Percentiles rank a stretch among this genome's conserved stretches.
phyloP scores from a whole-genome alignment of 2,113 vertebrate species.

The Eudorcas thomsonii region DNA sequence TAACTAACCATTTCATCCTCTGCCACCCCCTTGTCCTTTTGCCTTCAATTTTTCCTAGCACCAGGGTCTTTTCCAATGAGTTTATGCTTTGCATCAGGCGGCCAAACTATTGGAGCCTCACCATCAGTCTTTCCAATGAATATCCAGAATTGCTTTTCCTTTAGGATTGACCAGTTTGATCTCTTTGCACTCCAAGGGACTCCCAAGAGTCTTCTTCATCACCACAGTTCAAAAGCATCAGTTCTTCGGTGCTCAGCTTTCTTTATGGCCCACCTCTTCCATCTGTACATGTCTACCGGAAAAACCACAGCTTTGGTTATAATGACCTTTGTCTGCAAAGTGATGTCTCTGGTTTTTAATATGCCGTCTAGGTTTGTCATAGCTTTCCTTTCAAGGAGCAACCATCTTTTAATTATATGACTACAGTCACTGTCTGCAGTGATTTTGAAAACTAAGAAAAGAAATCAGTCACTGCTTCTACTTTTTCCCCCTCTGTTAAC shows the following conservation, averaged over 20 bases:
- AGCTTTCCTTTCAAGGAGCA: neutral
- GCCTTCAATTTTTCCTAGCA: neutral
- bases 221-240: neutral
- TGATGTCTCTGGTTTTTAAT: neutral
- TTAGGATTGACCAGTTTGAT: neutral
- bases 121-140: neutral
- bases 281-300: neutral
- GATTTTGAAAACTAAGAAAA: neutral
- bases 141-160: neutral
- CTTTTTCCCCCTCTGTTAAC: neutral
- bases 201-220: neutral
- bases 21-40: neutral
- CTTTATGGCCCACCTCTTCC: neutral
- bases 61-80: neutral
- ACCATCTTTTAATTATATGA: neutral
- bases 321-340: neutral
- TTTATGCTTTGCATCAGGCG: neutral
- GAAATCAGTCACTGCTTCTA: neutral
- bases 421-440: neutral
- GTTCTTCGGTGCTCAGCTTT: neutral
- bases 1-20: neutral
- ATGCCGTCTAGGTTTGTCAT: neutral
- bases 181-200: neutral
- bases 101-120: neutral
- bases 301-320: neutral